Percentiles rank a stretch among this genome's conserved stretches.
Conservation (phyloP, 2,888 invertebrate genomes). For the Emesis castigata region DNA sequence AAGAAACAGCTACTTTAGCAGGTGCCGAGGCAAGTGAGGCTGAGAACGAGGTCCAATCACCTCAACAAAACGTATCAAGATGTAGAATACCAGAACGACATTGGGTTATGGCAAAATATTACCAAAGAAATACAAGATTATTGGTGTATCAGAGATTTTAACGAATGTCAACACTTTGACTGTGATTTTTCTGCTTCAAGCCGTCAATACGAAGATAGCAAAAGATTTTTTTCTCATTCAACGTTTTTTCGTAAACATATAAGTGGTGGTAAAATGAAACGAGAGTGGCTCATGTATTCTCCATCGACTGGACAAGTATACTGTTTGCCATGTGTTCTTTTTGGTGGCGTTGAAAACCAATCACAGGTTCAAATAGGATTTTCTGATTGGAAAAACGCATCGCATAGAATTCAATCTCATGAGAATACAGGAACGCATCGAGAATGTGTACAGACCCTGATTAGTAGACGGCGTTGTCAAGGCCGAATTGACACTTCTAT, state of each 20-base stretch:
- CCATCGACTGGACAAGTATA: slow-evolving; percentile 31
- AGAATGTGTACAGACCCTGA: slow-evolving; percentile 35
- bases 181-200: slow-evolving; percentile 34
- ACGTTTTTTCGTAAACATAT: slow-evolving; percentile 33
- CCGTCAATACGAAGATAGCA: slow-evolving; percentile 30
- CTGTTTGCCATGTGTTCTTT: slow-evolving; percentile 39
- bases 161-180: slow-evolving; percentile 23
- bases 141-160: slow-evolving; percentile 32
- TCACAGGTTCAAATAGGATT: slow-evolving; percentile 32
- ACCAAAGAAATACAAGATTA: slow-evolving; percentile 28
- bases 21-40: slow-evolving; percentile 24
- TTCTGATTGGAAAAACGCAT: slow-evolving; percentile 41
- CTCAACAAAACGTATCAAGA: slow-evolving; percentile 20
- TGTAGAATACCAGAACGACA: slow-evolving; percentile 32
- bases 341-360: slow-evolving; percentile 30
- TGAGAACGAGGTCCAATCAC: slow-evolving; percentile 21
- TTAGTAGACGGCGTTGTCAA: slow-evolving; percentile 27
- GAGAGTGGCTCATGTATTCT: slow-evolving; percentile 37
- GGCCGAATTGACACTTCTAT: slow-evolving; percentile 34
- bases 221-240: slow-evolving; percentile 34
- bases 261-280: slow-evolving; percentile 33
- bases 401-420: slow-evolving; percentile 36
- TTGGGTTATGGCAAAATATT: slow-evolving; percentile 35
- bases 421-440: slow-evolving; percentile 33
- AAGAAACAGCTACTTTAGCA: slow-evolving; percentile 19